Evolutionary conservation across 2,113 vertebrate genomes (phyloP), one percentile per base, ranked within the genome.

Genomic region (Microcebus tavaratra): DNA sequence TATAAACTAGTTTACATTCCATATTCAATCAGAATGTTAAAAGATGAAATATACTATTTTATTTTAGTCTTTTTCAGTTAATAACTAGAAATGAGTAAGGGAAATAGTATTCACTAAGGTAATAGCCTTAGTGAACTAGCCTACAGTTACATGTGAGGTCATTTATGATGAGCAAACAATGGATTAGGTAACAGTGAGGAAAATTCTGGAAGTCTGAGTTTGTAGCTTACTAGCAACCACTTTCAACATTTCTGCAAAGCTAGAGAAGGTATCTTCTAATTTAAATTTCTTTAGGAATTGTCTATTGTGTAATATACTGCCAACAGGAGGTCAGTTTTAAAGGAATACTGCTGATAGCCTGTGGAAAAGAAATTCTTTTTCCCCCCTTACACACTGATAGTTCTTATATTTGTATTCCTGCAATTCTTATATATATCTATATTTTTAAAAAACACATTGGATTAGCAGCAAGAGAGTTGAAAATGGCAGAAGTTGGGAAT

Each of bases 251-350:
- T 98, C 97, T 96, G 34, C 96, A 97, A 97, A 97, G 97, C 97
- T 97, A 98, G 97, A 98, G 98, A 97, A 98, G 98, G 98, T 98
- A 98, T 97, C 97, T 96, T 97, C 85, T 98, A 86, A 95, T 97
- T 98, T 97, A 96, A 94, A 95, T 97, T 97, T 97, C 48, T 96
- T 97, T 98, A 98, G 97, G 93, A 97, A 97, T 97, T 96, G 95
- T 93, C 90, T 97, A 88, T 97, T 97, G 73, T 97, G 96, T 96
- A 95, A 92, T 96, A 96, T 78, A 50, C 94, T 95, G 59, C 97
- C 91, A 94, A 70, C 95, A 96, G 84, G 91, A 97, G 80, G 78
- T 98, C 96, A 97, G 34, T 98, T 98, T 98, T 97, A 63, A 97
- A 97, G 91, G 34, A 97, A 94, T 94, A 96, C 92, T 97, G 76